Evolutionary conservation across 2,113 vertebrate genomes (phyloP).

Genomic region (Stercorarius parasiticus): DNA sequence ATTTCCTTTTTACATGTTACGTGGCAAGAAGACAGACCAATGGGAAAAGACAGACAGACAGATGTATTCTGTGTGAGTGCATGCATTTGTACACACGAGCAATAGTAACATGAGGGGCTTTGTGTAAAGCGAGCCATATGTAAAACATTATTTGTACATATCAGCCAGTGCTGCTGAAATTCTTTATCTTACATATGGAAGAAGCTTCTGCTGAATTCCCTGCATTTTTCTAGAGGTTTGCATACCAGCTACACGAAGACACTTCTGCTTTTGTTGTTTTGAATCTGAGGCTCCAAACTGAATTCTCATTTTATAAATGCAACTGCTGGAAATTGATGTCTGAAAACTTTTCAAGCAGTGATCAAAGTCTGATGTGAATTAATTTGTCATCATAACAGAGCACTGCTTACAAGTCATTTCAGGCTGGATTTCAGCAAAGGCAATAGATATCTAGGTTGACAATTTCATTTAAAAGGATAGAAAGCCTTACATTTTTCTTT

Average conservation of each 20-base stretch:
- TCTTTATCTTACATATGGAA: not conserved
- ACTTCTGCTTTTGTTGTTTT: slow-evolving; percentile 63
- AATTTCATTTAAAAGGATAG: slow-evolving; percentile 83
- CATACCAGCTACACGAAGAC: slow-evolving; percentile 37
- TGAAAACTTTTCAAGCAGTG: slow-evolving; percentile 76
- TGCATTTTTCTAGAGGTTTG: slow-evolving; percentile 18
- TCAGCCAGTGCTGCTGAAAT: not conserved
- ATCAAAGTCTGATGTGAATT: slow-evolving; percentile 82
- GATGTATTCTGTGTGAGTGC: not conserved
- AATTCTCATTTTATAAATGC: slow-evolving; percentile 71
- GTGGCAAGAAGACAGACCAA: slow-evolving; percentile 53
- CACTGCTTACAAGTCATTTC: slow-evolving; percentile 75
- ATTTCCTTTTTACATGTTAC: slow-evolving; percentile 75
- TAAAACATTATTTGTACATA: slow-evolving; percentile 20
- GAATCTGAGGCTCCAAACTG: slow-evolving; percentile 55
- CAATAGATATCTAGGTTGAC: slow-evolving; percentile 80
- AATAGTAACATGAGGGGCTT: slow-evolving; percentile 20
- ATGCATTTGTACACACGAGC: not conserved
- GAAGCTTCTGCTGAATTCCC: slow-evolving; percentile 7
- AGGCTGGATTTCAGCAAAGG: slow-evolving; percentile 74
- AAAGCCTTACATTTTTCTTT: slow-evolving; percentile 77
- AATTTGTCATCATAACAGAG: slow-evolving; percentile 81
- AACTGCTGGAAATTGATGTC: slow-evolving; percentile 73
- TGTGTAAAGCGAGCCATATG: not conserved
- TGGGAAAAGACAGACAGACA: slow-evolving; percentile 37